Evolutionary conservation across 2,113 vertebrate genomes (phyloP), one percentile per base, ranked within the genome.

Genomic region (Apteryx owenii): DNA sequence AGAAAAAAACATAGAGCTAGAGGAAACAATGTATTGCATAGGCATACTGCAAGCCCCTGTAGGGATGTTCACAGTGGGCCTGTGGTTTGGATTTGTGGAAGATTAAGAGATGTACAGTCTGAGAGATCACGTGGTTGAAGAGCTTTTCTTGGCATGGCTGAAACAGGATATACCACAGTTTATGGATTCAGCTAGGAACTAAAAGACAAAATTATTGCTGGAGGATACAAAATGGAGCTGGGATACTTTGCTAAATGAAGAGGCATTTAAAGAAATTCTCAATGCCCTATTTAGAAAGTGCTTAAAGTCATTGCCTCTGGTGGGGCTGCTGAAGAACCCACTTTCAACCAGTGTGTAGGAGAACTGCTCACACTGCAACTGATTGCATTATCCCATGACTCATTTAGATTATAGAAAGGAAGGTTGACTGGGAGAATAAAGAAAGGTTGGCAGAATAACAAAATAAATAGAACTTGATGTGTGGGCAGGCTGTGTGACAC

Each of bases 11-110:
- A 46, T 60, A 91, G 46, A 36, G 54, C 81, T 88, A 84, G 76
- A 91, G 65, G 64, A 94, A 95, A 94, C 40, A 92, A 40, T 42
- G 19, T 73, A 73, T 70, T 96, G 91, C 69, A 56, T 53, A 89
- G 88, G 83, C 17, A 71, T 51, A 44, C 38, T 68, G 25, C 2
- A 4, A 53, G 16, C n/a, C 10, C 12, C 42, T 33, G 13, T 31
- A 42, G 17, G 60, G 50, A 28, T 85, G 56, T 89, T 91, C 4
- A 9, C 58, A 94, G 36, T 3, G 12, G 65, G 28, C 42, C 44
- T 88, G 40, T 53, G 82, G 53, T 58, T 84, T 85, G 42, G 62
- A 48, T 92, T 79, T 78, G 26, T 82, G 33, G 22, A 70, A 90
- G 91, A 90, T 81, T 56, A 86, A 54, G 28, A 93, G 10, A 16